Base-by-base conservation (phyloP, 1,140 invertebrate genomes). In the Zaprionus davidi region DNA sequence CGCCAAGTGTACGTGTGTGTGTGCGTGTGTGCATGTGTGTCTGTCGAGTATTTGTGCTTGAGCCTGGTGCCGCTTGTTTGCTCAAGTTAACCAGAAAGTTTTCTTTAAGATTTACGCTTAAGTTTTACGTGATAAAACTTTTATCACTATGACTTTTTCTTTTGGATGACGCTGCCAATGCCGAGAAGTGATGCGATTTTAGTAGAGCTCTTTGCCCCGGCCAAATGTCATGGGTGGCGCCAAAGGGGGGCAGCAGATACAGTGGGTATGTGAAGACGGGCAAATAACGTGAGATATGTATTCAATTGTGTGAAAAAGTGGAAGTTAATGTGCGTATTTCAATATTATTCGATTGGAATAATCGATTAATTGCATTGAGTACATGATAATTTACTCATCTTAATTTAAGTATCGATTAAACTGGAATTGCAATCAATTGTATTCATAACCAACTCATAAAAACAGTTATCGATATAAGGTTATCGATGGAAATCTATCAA, bases 101-200 rank as follows among this genome's bases (percentile, higher is more conserved):
- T 86, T 90, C 86, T 90, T 90, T 85, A 90, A 90, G 85, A 90
- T 90, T 90, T 90, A 90, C 85, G 85, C 85, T 90, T 81, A 90
- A 90, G 86, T 90, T 90, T 82, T 90, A 90, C 85, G 86, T 90
- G 85, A 90, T 90, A 90, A 90, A 90, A 90, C 81, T 90, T 90
- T 90, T 90, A 90, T 90, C 85, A 90, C 85, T 80, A 82, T 76
- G 85, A 82, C 81, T 79, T 81, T 65, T 77, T 83, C 71, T 73
- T 72, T 68, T 57, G 62, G 49, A 28, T 69, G 65, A 68, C 46
- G 68, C 64, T 55, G 67, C 46, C 67, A 71, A 71, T 65, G 38
- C 55, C 51, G 38, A 24, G 38, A 53, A 67, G 66, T 78, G 78
- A 85, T 82, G 79, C 71, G 82, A 70, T 80, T 78, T 78, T 81